Evolutionary conservation across 1,140 invertebrate genomes (phyloP), one percentile per base, ranked within the genome.

Genomic region (Microvelia longipes): DNA sequence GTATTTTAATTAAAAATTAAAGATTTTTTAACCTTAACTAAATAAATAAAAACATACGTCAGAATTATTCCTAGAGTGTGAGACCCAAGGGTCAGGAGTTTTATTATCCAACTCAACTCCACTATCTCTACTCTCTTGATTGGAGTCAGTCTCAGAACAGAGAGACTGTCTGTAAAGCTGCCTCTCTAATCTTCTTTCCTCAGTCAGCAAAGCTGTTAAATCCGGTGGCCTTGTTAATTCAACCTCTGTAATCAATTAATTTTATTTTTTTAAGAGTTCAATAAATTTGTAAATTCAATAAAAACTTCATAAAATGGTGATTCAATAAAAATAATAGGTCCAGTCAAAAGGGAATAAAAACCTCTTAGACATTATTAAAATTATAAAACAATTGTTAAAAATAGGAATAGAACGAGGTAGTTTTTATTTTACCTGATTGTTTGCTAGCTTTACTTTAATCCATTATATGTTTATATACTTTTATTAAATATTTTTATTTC

Each of bases 61-160:
- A 77, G 88, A 90, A 76, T 89, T 88, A 75, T 90, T 88, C 69
- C 88, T 84, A 74, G 88, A 89, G 74, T 90, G 89, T 77, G 80
- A 87, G 78, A 77, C 84, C 83, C 86, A 84, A 1, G 81, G 29
- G 14, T 73, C 83, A 73, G 85, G 83, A 72, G 82, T 81, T 25
- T 81, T 82, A 2, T 83, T 79, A 68, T 88, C 87, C 11, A 89
- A 80, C 74, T 89, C 88, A 0, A 91, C 87, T 0, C 89, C 90
- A 0, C 89, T 90, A 77, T 91, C 89, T 66, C 89, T 81, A 72
- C 87, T 88, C 70, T 88, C 86, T 75, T 76, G 76, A 80, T 81
- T 15, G 77, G 79, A 73, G 71, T 83, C 82, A 72, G 81, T 82
- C 72, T 82, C 82, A 0, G 81, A 82, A 70, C 82, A 82, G 74